Percentiles rank a stretch among this genome's conserved stretches.
phyloP scores from a whole-genome alignment of 2,888 invertebrate species.

The Pelosia muscerda region DNA sequence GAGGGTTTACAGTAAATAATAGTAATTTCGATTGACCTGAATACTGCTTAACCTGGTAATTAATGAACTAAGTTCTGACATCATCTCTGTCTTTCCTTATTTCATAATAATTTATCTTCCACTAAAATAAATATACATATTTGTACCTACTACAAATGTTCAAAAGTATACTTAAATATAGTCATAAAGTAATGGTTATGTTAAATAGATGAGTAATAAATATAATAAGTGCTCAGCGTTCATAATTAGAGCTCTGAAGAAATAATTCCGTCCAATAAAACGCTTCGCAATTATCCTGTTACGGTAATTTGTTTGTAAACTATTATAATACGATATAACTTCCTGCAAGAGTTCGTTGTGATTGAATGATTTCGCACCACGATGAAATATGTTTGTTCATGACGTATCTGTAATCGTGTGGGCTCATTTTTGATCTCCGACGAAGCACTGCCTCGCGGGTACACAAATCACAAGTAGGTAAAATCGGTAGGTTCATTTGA shows the following conservation, averaged over 20 bases:
- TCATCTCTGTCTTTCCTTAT: no score
- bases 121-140: neutral
- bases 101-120: conserved; percentile 1
- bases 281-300: conserved; percentile 11
- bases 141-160: neutral
- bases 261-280: conserved; percentile 9
- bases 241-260: neutral
- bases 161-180: neutral
- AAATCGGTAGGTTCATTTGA: no score
- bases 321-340: neutral
- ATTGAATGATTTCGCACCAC: neutral
- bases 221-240: neutral
- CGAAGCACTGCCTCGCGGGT: neutral
- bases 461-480: no score
- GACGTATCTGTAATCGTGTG: neutral
- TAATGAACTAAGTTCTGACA: no score
- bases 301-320: neutral
- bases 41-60: no score
- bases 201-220: conserved; percentile 1
- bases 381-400: neutral
- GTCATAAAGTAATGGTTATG: neutral
- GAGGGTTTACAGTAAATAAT: no score
- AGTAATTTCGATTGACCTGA: no score
- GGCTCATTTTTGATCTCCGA: no score
- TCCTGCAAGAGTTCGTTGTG: neutral